phyloP scores from a whole-genome alignment of 2,888 invertebrate species.

The Drosophila nr. fundita region DNA sequence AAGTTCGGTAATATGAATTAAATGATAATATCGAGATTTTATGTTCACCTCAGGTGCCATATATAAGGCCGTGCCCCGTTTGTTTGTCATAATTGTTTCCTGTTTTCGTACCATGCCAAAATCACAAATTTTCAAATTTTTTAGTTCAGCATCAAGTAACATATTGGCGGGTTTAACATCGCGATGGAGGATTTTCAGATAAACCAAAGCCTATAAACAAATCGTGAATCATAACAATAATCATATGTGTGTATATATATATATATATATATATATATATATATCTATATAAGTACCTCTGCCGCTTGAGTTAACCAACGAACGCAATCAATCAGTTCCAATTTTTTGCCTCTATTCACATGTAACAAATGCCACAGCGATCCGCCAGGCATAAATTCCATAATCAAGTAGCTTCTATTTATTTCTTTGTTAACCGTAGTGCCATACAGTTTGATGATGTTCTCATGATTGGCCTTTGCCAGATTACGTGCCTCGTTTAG shows the following conservation, averaged over 20 bases:
- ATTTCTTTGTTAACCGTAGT: not conserved
- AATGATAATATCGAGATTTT: not conserved
- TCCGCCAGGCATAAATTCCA: not conserved
- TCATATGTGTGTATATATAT: not conserved
- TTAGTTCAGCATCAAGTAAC: not conserved
- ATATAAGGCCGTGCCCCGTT: not conserved
- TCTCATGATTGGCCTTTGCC: not conserved
- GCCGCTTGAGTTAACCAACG: not conserved
- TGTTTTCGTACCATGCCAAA: not conserved
- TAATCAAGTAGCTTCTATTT: not conserved
- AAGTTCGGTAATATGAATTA: not conserved
- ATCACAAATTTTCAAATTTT: not conserved
- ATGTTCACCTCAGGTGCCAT: slow-evolving; percentile 1
- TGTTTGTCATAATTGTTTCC: not conserved
- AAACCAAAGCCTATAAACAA: not conserved
- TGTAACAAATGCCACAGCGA: not conserved
- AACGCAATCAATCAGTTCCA: not conserved
- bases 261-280: too few relatives aligned
- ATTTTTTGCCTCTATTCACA: too few relatives aligned
- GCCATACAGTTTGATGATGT: not conserved
- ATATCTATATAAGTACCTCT: not conserved
- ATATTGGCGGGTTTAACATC: not conserved
- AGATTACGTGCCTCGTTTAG: not conserved
- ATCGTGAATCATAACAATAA: not conserved
- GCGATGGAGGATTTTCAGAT: not conserved